Percentiles rank a stretch among this genome's conserved stretches.
Conservation (phyloP, 2,113 vertebrate genomes). For the Poeciliopsis retropinna region DNA sequence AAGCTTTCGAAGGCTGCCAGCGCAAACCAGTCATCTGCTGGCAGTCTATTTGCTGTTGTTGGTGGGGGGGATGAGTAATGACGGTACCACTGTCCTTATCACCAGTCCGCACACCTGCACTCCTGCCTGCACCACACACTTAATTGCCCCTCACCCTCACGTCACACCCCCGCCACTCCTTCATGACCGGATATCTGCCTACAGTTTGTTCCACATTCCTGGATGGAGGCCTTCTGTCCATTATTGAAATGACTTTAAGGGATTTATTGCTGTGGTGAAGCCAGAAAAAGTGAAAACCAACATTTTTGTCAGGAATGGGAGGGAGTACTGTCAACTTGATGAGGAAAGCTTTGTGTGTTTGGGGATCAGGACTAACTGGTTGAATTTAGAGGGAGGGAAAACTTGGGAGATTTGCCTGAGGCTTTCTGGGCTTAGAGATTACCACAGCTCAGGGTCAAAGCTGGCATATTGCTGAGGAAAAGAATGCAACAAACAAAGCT, state of each 20-base stretch:
- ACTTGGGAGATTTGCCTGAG: constrained; percentile 47
- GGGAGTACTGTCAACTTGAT: constrained; percentile 15
- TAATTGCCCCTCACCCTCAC: constrained; percentile 78
- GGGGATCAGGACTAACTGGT: background rate
- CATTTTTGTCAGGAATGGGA: constrained; percentile 17
- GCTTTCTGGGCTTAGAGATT: constrained; percentile 36
- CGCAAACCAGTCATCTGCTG: constrained; percentile 72
- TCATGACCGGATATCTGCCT: constrained; percentile 80
- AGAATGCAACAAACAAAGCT: constrained; percentile 50
- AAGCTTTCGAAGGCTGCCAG: constrained; percentile 77
- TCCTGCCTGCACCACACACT: constrained; percentile 76
- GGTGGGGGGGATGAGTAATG: constrained; percentile 80
- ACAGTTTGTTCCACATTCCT: constrained; percentile 74
- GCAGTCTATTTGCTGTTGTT: constrained; percentile 79
- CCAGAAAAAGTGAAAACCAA: constrained; percentile 38
- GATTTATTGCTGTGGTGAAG: constrained; percentile 63
- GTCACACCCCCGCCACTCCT: constrained; percentile 36
- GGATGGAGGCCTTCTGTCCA: constrained; percentile 75
- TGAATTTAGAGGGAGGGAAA: constrained; percentile 6
- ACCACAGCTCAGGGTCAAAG: constrained; percentile 43
- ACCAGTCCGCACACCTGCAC: constrained; percentile 82
- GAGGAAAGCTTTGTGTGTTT: constrained; percentile 21
- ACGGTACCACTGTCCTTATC: constrained; percentile 78
- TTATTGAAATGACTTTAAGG: constrained; percentile 60
- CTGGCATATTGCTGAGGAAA: constrained; percentile 31